A percentile compares a stretch with the other conserved stretches of the same genome.
Conservation (phyloP, 2,797 vertebrate species). For the Chiloscyllium punctatum region DNA sequence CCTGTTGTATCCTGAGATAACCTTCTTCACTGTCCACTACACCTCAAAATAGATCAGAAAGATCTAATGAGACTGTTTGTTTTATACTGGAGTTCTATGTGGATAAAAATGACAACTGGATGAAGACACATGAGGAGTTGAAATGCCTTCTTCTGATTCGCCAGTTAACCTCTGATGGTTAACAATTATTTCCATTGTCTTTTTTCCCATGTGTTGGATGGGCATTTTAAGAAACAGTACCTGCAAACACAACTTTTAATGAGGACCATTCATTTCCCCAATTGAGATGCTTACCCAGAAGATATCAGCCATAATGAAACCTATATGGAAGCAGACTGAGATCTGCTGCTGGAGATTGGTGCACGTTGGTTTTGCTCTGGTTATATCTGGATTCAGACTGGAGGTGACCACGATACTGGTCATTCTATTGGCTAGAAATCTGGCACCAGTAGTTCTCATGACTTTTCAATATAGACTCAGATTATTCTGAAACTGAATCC, state of each 20-base stretch:
- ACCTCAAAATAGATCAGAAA: not conserved
- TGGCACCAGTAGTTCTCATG: no score
- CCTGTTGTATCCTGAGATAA: no score
- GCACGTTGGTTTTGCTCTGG: no score
- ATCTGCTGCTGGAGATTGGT: no score
- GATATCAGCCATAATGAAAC: no score
- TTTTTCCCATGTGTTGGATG: not conserved
- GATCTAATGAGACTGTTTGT: not conserved
- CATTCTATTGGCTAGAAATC: no score
- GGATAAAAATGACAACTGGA: not conserved
- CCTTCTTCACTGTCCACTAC: no score
- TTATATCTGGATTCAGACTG: no score
- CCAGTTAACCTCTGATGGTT: not conserved
- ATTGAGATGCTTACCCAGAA: not conserved
- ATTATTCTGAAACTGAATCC: no score
- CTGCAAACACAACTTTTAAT: not conserved
- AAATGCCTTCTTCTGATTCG: not conserved
- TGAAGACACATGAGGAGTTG: not conserved
- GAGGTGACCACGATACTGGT: no score
- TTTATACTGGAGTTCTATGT: not conserved
- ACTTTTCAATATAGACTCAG: no score
- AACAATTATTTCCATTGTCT: not conserved
- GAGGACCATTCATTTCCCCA: not conserved
- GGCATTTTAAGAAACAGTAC: not conserved
- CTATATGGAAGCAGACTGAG: no score